Percentiles rank a stretch among this genome's conserved stretches.
Evolutionary conservation across 1,140 invertebrate genomes (phyloP).

Genomic region (Drosophila rhopaloa): DNA sequence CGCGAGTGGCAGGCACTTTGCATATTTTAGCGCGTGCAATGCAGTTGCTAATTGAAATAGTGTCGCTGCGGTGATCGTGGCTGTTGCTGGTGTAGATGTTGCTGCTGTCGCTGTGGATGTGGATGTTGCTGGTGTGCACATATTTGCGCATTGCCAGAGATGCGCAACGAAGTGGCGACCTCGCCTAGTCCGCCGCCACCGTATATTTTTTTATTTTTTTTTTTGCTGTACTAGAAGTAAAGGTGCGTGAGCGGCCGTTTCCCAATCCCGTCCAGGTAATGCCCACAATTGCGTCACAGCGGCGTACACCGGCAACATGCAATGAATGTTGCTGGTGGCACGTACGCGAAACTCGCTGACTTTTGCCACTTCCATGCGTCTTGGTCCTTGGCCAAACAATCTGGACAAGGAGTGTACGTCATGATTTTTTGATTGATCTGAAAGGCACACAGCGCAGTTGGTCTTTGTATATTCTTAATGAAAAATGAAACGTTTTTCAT

Average conservation of each 20-base stretch:
- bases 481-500: constrained; percentile 82
- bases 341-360: constrained; percentile 39
- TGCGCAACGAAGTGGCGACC: constrained; percentile 77
- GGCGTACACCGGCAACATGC: constrained; percentile 39
- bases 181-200: constrained; percentile 63
- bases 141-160: constrained; percentile 75
- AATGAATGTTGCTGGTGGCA: constrained; percentile 44
- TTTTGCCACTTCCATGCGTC: constrained; percentile 61
- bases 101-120: constrained; percentile 20
- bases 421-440: constrained; percentile 84
- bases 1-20: constrained; percentile 73
- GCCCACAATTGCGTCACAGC: constrained; percentile 70
- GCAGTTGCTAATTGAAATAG: constrained; percentile 84
- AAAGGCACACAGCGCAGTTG: constrained; percentile 80
- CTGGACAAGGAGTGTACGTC: constrained; percentile 40
- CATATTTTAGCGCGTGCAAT: constrained; percentile 79
- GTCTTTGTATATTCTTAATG: constrained; percentile 75
- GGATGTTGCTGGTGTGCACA: constrained; percentile 58
- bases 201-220: neutral
- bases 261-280: constrained; percentile 52
- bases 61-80: constrained; percentile 48
- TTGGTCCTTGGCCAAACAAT: constrained; percentile 26
- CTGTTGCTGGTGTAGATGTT: constrained; percentile 10
- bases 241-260: constrained; percentile 62
- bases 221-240: constrained; percentile 26